A percentile compares a stretch with the other conserved stretches of the same genome.
These are phyloP conservation scores for Cylindroiulus punctatus DNA, from an alignment of 2,888 invertebrate species.

Conservation along the genomic window DNA sequence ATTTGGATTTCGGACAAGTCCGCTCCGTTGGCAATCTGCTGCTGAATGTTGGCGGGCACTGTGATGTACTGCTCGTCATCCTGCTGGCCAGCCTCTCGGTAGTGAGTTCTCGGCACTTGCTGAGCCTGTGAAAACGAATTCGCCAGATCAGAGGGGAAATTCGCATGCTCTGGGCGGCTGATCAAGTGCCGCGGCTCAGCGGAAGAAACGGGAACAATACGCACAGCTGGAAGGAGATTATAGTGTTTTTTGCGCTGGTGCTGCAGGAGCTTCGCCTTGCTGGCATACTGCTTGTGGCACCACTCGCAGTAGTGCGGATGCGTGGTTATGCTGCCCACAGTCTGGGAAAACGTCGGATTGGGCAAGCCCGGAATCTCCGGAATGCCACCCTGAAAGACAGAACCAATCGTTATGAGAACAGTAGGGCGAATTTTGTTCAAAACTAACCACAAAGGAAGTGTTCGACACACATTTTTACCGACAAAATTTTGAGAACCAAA, in stretches of 20 bases:
- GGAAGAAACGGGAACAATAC: slow-evolving; percentile 7
- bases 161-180: not conserved
- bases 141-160: not conserved
- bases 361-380: slow-evolving; percentile 68
- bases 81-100: slow-evolving; percentile 47
- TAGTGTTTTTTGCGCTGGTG: slow-evolving; percentile 69
- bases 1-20: slow-evolving; percentile 23
- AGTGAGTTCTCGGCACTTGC: slow-evolving; percentile 57
- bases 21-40: not conserved
- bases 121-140: slow-evolving; percentile 52
- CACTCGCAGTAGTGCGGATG: slow-evolving; percentile 78
- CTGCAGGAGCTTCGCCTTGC: slow-evolving; percentile 73
- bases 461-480: too few relatives aligned
- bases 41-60: slow-evolving; percentile 6
- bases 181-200: not conserved
- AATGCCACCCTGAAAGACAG: slow-evolving; percentile 67
- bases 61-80: slow-evolving; percentile 47
- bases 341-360: slow-evolving; percentile 75
- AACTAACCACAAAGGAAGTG: too few relatives aligned
- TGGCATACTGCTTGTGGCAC: slow-evolving; percentile 89
- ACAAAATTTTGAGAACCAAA: too few relatives aligned
- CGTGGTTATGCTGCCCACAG: slow-evolving; percentile 78
- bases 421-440: too few relatives aligned
- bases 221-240: slow-evolving; percentile 60
- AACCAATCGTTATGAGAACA: not conserved